Conservation (phyloP, 1,140 invertebrate species). For the Megathymus violae region DNA sequence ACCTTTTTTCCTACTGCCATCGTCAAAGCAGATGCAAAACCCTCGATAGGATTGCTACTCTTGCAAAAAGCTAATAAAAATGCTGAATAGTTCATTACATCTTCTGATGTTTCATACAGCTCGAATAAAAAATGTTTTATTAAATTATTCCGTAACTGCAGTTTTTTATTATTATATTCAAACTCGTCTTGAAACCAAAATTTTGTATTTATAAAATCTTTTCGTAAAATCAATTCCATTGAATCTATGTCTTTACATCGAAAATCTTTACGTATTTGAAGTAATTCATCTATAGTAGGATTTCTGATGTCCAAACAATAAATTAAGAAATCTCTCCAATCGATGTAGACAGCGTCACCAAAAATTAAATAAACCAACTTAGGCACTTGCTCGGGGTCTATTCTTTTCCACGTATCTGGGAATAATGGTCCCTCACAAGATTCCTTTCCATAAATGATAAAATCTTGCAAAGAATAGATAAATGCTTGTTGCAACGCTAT, state of each 20-base stretch:
- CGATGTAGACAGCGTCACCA: constrained; percentile 78
- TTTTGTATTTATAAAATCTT: constrained; percentile 67
- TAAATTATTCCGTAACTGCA: constrained; percentile 62
- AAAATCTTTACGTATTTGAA: constrained; percentile 76
- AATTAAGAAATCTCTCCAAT: constrained; percentile 87
- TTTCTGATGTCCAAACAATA: constrained; percentile 83
- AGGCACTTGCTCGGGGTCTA: constrained; percentile 78
- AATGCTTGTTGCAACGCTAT: constrained; percentile 79
- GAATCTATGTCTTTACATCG: constrained; percentile 70
- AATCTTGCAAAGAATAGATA: constrained; percentile 84
- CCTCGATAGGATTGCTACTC: constrained; percentile 77
- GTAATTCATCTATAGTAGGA: constrained; percentile 81
- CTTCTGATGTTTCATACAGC: constrained; percentile 75
- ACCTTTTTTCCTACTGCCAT: constrained; percentile 82
- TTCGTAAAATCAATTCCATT: constrained; percentile 68
- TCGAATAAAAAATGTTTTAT: constrained; percentile 84
- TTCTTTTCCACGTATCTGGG: constrained; percentile 80
- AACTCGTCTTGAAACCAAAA: constrained; percentile 85
- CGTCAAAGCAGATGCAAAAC: constrained; percentile 84
- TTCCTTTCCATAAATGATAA: constrained; percentile 79
- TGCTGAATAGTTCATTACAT: constrained; percentile 84
- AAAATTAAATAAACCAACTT: constrained; percentile 79
- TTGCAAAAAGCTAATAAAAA: constrained; percentile 86
- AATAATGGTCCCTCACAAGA: constrained; percentile 72
- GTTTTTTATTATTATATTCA: constrained; percentile 48